These are phyloP conservation scores for Ascidia mentula DNA, from an alignment of 23 tunicate genomes.

Conservation along the genomic window DNA sequence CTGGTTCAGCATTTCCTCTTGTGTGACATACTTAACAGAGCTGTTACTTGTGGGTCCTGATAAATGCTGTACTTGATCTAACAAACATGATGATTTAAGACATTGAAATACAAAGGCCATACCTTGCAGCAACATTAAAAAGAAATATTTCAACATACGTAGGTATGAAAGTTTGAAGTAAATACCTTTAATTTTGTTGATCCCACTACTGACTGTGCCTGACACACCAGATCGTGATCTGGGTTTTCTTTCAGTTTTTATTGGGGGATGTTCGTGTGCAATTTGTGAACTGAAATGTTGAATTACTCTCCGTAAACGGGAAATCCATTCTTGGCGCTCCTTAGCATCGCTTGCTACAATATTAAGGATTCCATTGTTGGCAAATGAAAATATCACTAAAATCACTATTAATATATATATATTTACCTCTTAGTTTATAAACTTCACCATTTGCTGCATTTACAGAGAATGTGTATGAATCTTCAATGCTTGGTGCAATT, in stretches of 20 bases:
- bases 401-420: too few relatives aligned
- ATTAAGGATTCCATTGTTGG: background rate
- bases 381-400: background rate
- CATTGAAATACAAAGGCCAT: too few relatives aligned
- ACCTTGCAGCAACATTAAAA: background rate
- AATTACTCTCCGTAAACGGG: constrained; percentile 52
- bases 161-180: too few relatives aligned
- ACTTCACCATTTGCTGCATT: constrained; percentile 93
- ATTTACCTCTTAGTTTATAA: constrained; percentile 86
- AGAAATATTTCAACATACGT: too few relatives aligned
- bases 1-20: background rate
- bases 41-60: background rate
- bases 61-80: constrained; percentile 29
- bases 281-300: constrained; percentile 71
- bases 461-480: constrained; percentile 77
- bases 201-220: constrained; percentile 43
- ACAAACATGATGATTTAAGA: too few relatives aligned
- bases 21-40: background rate
- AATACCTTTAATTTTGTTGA: constrained; percentile 71
- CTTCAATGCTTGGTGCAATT: constrained; percentile 88
- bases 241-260: constrained; percentile 34
- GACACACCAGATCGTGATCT: constrained; percentile 60
- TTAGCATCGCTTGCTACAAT: constrained; percentile 59
- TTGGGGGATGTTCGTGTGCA: constrained; percentile 88
- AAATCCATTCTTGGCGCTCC: constrained; percentile 85